Evolutionary conservation across 2,888 invertebrate species (phyloP).

Genomic region (Pristionchus mayeri): DNA sequence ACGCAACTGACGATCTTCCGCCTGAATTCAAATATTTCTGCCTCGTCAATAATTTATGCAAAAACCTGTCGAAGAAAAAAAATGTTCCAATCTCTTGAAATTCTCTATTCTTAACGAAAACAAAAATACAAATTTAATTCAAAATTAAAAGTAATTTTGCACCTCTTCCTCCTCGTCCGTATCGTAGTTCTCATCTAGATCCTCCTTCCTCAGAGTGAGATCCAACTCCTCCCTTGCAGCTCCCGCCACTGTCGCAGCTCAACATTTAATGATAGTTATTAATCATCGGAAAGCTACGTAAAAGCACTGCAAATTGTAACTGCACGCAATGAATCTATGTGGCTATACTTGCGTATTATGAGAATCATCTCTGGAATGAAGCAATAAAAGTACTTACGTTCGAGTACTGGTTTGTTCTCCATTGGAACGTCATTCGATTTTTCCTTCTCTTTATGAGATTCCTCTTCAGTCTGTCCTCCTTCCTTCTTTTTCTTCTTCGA

Average conservation of each 20-base stretch:
- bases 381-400: background rate
- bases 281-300: too few relatives aligned
- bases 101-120: too few relatives aligned
- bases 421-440: background rate
- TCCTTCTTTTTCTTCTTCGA: background rate
- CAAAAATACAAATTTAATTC: too few relatives aligned
- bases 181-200: slow-evolving; percentile 35
- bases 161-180: slow-evolving; percentile 45
- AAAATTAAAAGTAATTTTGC: background rate
- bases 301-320: too few relatives aligned
- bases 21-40: background rate
- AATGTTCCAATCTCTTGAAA: too few relatives aligned
- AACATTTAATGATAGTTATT: too few relatives aligned
- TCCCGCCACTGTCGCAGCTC: slow-evolving; percentile 23
- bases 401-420: background rate
- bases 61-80: too few relatives aligned
- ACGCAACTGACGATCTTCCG: background rate
- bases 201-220: slow-evolving; percentile 20
- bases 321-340: too few relatives aligned
- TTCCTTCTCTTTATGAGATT: background rate
- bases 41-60: too few relatives aligned
- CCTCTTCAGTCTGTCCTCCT: background rate
- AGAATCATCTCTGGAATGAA: background rate
- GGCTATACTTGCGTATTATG: too few relatives aligned
- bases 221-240: slow-evolving; percentile 37